Evolutionary conservation across 92 coral and sea anemone genomes (phyloP), one percentile per base, ranked within the genome.

Genomic region (Paramuricea clavata): DNA sequence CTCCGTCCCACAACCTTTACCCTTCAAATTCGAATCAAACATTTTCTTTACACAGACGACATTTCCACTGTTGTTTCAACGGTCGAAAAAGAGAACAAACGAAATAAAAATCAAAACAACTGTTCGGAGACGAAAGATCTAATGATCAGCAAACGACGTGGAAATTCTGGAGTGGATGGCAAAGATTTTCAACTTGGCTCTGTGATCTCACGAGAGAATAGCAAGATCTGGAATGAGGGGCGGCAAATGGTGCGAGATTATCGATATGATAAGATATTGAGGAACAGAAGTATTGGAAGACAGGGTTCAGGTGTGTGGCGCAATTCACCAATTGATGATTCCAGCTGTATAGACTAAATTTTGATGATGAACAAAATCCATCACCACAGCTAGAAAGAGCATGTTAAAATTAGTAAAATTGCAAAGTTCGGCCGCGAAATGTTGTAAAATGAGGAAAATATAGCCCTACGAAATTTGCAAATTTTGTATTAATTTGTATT

Each of bases 231-330:
- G 84, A 26, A 57, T 25, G 72, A 61, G 28, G 54, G 13, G 35
- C 32, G 31, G 12, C 54, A 36, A 22, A 57, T 22, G 1, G 69
- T 6, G 17, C 71, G 84, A 0, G 84, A 79, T 61, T 79, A 79
- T 42, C 59, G 84, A 79, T 79, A 79, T 36, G 84, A 79, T 61
- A 79, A 59, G 21, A 79, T 79, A 25, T 15, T 79, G 72, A 79
- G 84, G 47, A 79, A 59, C 28, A 79, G 73, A 60, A 79, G 31
- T 47, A 60, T 79, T 79, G 84, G 84, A 9, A 25, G 84, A 79
- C 72, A 61, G 16, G 84, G 84, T 7, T 6, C 57, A 60, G 84
- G 84, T 79, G 59, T 12, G 26, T 57, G 26, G 11, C 17, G 30
- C 65, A 19, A 23, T n/a, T 4, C 6, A 3, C n/a, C n/a, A n/a